phyloP scores from a whole-genome alignment of 2,113 vertebrate species.

The Chaenocephalus aceratus region DNA sequence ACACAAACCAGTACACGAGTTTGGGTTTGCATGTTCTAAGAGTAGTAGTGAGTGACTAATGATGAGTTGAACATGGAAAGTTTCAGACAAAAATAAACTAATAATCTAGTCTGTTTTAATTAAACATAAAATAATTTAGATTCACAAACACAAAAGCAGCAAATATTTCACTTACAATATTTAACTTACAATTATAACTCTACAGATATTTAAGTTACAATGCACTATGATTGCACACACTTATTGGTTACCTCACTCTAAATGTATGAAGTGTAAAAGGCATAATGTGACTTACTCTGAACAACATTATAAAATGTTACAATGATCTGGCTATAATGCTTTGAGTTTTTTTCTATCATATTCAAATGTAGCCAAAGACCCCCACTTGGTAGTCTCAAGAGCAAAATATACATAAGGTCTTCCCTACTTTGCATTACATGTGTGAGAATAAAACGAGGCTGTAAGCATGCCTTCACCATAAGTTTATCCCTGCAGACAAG shows the following conservation, averaged over 20 bases:
- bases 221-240: conserved; percentile 2
- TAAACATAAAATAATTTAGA: conserved; percentile 37
- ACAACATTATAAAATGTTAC: neutral
- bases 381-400: conserved; percentile 16
- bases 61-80: conserved; percentile 45
- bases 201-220: conserved; percentile 27
- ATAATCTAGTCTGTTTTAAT: conserved; percentile 47
- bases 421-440: conserved; percentile 68
- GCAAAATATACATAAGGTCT: conserved; percentile 44
- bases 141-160: conserved; percentile 30
- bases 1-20: conserved; percentile 47
- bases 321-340: conserved; percentile 24
- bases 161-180: conserved; percentile 28
- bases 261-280: conserved; percentile 13
- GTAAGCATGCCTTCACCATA: conserved; percentile 52
- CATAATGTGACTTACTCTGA: conserved; percentile 16
- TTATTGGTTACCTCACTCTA: conserved; percentile 13
- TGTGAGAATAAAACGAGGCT: conserved; percentile 37
- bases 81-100: conserved; percentile 44
- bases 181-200: neutral
- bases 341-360: neutral
- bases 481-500: conserved; percentile 67
- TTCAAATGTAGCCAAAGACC: conserved; percentile 11
- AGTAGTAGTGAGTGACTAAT: conserved; percentile 42
- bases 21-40: conserved; percentile 34